Conservation (phyloP, 2,888 invertebrate species). For the Helleia helle region DNA sequence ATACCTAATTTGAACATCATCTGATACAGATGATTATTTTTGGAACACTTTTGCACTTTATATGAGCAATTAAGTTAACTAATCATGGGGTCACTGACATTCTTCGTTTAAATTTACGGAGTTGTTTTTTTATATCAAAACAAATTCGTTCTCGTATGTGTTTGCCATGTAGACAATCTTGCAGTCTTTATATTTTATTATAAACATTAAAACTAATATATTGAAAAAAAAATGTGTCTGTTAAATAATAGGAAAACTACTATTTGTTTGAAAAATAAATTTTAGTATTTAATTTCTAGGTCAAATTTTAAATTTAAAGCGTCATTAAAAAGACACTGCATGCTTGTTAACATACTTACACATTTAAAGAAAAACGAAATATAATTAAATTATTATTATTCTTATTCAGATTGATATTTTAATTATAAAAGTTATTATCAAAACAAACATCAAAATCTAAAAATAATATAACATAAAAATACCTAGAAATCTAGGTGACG, state of each 20-base stretch:
- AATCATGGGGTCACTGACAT: conserved; percentile 22
- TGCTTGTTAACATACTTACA: too few relatives aligned
- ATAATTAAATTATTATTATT: conserved; percentile 4
- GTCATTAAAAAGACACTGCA: too few relatives aligned
- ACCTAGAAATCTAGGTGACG: conserved; percentile 13
- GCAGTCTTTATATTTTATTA: too few relatives aligned
- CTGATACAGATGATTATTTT: conserved; percentile 67
- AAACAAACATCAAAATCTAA: conserved; percentile 16
- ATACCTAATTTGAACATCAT: conserved; percentile 63
- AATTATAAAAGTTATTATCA: conserved; percentile 4
- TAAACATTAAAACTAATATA: too few relatives aligned
- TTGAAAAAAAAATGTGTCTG: too few relatives aligned
- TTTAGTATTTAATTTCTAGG: conserved; percentile 2
- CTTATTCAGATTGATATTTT: neutral
- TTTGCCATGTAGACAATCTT: too few relatives aligned
- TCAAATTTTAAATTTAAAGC: conserved; percentile 1
- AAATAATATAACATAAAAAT: conserved; percentile 21
- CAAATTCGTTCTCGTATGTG: too few relatives aligned
- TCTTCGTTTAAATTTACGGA: too few relatives aligned
- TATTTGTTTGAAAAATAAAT: neutral
- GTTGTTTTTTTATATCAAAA: too few relatives aligned
- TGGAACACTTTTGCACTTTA: conserved; percentile 57
- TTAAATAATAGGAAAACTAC: neutral
- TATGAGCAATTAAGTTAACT: conserved; percentile 47
- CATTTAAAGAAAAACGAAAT: too few relatives aligned